Evolutionary conservation across 2,888 invertebrate species (phyloP).

Genomic region (Macaria liturata): DNA sequence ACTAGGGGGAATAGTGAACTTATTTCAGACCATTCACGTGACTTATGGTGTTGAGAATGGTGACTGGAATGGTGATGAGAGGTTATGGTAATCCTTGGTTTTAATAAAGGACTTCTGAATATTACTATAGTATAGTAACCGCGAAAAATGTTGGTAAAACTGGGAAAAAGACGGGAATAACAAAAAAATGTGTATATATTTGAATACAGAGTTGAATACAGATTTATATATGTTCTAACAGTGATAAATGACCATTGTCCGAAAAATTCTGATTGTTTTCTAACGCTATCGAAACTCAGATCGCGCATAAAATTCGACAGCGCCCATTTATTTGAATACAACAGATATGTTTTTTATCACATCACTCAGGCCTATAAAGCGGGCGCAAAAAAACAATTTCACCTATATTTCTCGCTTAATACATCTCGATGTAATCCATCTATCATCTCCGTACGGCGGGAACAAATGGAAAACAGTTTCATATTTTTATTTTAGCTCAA

Average conservation of each 20-base stretch:
- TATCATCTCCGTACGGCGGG: slow-evolving; percentile 29
- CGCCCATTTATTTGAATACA: slow-evolving; percentile 15
- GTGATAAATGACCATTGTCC: not conserved
- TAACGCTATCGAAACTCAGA: not conserved
- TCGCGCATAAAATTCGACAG: slow-evolving; percentile 10
- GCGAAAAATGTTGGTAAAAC: too few relatives aligned
- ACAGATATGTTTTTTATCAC: slow-evolving; percentile 16
- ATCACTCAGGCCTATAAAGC: slow-evolving; percentile 16
- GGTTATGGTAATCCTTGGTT: not conserved
- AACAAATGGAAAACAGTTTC: slow-evolving; percentile 34
- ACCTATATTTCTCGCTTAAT: slow-evolving; percentile 26
- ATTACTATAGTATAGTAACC: too few relatives aligned
- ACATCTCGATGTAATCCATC: slow-evolving; percentile 34
- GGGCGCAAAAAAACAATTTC: slow-evolving; percentile 25
- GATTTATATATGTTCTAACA: not conserved
- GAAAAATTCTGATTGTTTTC: not conserved
- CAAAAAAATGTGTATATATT: too few relatives aligned
- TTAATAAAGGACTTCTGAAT: not conserved
- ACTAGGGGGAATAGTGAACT: slow-evolving; percentile 32
- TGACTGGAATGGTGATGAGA: not conserved
- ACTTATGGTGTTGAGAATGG: slow-evolving; percentile 6
- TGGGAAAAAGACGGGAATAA: too few relatives aligned
- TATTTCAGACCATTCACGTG: slow-evolving; percentile 24
- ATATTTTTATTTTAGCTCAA: slow-evolving; percentile 32
- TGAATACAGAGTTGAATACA: too few relatives aligned